Base-by-base conservation (phyloP, 2,888 invertebrate genomes). In the Oegoconia quadripuncta region DNA sequence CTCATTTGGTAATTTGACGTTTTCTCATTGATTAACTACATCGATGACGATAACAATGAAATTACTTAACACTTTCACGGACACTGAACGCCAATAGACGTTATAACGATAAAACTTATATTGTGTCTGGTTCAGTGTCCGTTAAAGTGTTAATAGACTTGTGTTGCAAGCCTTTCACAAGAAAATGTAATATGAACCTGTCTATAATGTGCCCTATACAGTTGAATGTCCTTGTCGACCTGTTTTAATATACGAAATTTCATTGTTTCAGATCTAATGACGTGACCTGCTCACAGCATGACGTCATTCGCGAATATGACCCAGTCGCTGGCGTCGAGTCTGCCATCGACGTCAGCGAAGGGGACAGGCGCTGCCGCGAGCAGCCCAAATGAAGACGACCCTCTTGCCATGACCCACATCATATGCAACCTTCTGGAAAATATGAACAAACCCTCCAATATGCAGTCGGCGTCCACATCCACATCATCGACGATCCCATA, bases 371-470 rank as follows among this genome's bases (percentile, higher is more conserved):
- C 64, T 34, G 58, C 74, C 34, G 64, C 61, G 48, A 64, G 67
- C 49, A 52, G 60, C 50, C 55, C 59, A 41, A 77, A 76, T 36
- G 66, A 64, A 35, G 78, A 77, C 46, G 74, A 77, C 46, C 67
- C 81, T 40, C 62, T 75, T 16, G 76, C 65, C 33, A 78, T 87
- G 78, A 76, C 80, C 17, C 84, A 83, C 63, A 78, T 88, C 64
- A 74, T 89, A 59, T 83, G 86, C 69, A 89, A 87, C 57, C 79
- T 89, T 42, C 75, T 89, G 47, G 89, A 88, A 63, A 88, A 84
- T 66, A 84, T 83, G 83, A 83, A 82, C 59, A 82, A 79, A 54
- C 81, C 81, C 40, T 64, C 80, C 48, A 72, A 63, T 58, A 67
- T 77, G 41, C 72, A 71, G 28, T 41, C 64, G 46, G 44, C 54